These are phyloP conservation scores for Dolichotis patagonum DNA, from an alignment of 2,113 vertebrate genomes.

Conservation along the genomic window DNA sequence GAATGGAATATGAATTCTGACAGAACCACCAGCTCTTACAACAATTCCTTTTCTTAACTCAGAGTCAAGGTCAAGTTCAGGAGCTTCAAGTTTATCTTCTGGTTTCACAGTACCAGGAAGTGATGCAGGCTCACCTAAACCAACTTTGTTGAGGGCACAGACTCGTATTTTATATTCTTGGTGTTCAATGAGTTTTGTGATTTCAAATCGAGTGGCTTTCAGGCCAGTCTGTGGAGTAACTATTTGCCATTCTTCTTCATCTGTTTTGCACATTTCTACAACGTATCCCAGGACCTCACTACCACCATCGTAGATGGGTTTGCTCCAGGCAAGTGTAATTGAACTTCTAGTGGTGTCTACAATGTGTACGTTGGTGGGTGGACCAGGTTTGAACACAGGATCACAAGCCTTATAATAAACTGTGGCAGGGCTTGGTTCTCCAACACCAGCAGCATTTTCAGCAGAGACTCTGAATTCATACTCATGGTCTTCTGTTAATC, in stretches of 20 bases:
- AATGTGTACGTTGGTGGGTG: constrained; percentile 92
- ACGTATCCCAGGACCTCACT: constrained; percentile 96
- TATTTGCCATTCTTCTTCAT: constrained; percentile 97
- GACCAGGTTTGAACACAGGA: constrained; percentile 96
- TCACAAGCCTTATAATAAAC: constrained; percentile 96
- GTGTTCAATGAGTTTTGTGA: constrained; percentile 95
- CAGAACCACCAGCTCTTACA: constrained; percentile 94
- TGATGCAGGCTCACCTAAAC: constrained; percentile 94
- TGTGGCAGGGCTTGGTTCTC: constrained; percentile 93
- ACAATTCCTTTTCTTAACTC: constrained; percentile 96
- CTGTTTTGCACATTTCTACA: constrained; percentile 96
- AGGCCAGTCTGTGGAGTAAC: constrained; percentile 94
- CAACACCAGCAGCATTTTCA: constrained; percentile 97
- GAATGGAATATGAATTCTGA: constrained; percentile 95
- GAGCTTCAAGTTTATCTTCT: constrained; percentile 96
- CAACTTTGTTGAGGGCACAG: constrained; percentile 96
- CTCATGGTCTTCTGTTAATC: constrained; percentile 97
- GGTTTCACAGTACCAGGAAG: constrained; percentile 93
- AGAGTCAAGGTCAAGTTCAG: constrained; percentile 96
- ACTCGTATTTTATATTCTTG: constrained; percentile 97
- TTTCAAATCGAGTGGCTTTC: constrained; percentile 92
- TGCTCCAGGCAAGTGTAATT: constrained; percentile 92
- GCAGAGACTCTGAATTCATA: constrained; percentile 98
- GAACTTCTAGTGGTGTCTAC: constrained; percentile 94
- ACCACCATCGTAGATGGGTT: constrained; percentile 98